These are phyloP conservation scores for Dendrolimus pini DNA, from an alignment of 2,888 invertebrate species.

Conservation along the genomic window DNA sequence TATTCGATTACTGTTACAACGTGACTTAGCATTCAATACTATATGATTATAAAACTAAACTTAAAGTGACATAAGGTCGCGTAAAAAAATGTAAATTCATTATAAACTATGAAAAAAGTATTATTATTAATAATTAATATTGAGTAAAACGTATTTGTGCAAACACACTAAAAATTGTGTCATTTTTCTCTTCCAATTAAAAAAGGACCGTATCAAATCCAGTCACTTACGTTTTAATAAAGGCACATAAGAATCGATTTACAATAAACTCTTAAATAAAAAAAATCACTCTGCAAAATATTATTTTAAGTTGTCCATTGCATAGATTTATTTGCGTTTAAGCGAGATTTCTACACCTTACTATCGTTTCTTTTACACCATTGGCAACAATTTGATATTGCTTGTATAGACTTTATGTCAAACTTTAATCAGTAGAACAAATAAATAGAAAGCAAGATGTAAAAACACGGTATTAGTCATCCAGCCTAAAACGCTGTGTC, in stretches of 20 bases:
- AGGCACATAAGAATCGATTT: conserved; percentile 73
- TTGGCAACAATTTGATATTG: too few species aligned
- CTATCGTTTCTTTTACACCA: too few species aligned
- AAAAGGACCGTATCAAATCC: conserved; percentile 65
- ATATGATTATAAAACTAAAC: conserved; percentile 54
- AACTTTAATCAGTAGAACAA: too few species aligned
- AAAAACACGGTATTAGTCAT: conserved; percentile 1
- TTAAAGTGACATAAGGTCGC: conserved; percentile 59
- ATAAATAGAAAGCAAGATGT: too few species aligned
- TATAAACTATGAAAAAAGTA: conserved; percentile 41
- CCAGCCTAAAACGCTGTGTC: conserved; percentile 18
- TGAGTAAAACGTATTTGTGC: conserved; percentile 67
- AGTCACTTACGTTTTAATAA: conserved; percentile 58
- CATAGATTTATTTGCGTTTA: too few species aligned
- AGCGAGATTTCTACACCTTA: too few species aligned
- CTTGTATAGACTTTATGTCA: too few species aligned
- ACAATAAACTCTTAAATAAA: conserved; percentile 47
- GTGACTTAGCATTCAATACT: conserved; percentile 70
- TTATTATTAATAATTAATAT: conserved; percentile 45
- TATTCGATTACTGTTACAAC: conserved; percentile 69
- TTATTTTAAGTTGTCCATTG: conserved; percentile 16
- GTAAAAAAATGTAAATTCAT: conserved; percentile 50
- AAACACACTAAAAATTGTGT: conserved; percentile 56
- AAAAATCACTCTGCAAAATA: conserved; percentile 46
- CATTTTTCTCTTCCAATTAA: conserved; percentile 43